A percentile compares a stretch with the other conserved stretches of the same genome.
Evolutionary conservation across 2,888 invertebrate species (phyloP).

Genomic region (Mongoloraphidia duomilia): DNA sequence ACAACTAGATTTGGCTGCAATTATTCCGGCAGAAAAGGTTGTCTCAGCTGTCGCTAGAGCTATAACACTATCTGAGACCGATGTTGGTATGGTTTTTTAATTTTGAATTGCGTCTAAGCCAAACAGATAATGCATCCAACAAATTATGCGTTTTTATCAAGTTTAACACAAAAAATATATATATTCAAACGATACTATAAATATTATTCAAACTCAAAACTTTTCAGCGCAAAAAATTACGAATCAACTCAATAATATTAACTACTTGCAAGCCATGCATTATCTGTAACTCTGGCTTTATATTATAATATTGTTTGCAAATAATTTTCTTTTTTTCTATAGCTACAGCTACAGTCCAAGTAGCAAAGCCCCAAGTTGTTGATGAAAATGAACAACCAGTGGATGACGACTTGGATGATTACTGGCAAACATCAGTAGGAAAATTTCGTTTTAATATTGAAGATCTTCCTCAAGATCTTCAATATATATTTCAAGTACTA

Average conservation of each 20-base stretch:
- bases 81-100: constrained; percentile 48
- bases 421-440: constrained; percentile 88
- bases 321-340: constrained; percentile 11
- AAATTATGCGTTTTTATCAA: too few relatives aligned
- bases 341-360: constrained; percentile 55
- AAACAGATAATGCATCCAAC: too few relatives aligned
- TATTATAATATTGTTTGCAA: background rate
- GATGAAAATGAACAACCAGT: constrained; percentile 61
- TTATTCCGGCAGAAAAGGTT: constrained; percentile 61
- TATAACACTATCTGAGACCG: constrained; percentile 76
- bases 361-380: constrained; percentile 61
- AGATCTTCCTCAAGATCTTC: constrained; percentile 79
- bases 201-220: too few relatives aligned
- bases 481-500: constrained; percentile 81
- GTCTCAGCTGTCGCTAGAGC: constrained; percentile 73
- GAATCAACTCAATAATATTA: too few relatives aligned
- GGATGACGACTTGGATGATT: constrained; percentile 59
- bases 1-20: constrained; percentile 76
- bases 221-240: too few relatives aligned
- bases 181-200: too few relatives aligned
- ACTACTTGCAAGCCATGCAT: too few relatives aligned
- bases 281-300: background rate
- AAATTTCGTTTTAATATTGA: constrained; percentile 84
- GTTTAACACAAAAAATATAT: too few relatives aligned
- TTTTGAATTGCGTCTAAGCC: background rate